A percentile compares a stretch with the other conserved stretches of the same genome.
phyloP scores from a whole-genome alignment of 1,140 invertebrate species.

The Calephelis virginiensis region DNA sequence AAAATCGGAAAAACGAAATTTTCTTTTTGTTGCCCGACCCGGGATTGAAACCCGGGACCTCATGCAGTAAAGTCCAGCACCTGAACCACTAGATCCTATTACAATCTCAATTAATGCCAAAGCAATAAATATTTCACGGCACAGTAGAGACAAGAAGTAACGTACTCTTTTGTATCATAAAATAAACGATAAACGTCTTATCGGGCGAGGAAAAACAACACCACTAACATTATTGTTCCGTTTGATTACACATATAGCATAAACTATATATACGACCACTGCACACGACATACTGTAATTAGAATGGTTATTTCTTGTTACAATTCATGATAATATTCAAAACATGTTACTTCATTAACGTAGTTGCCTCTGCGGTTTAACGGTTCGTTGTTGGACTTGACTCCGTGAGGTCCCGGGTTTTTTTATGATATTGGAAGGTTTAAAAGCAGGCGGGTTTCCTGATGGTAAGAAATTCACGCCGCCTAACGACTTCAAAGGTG shows the following conservation, averaged over 20 bases:
- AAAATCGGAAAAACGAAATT: too few species aligned
- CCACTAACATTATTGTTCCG: background rate
- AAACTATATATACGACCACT: background rate
- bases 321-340: background rate
- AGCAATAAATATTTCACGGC: constrained; percentile 10
- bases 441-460: too few species aligned
- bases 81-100: too few species aligned
- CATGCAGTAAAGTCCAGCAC: too few species aligned
- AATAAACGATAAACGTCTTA: constrained; percentile 5
- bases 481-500: too few species aligned
- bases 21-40: too few species aligned
- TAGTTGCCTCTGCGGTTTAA: too few species aligned
- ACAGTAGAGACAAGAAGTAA: background rate
- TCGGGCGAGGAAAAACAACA: background rate
- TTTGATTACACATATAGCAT: background rate
- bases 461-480: too few species aligned
- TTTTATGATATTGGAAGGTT: too few species aligned
- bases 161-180: background rate
- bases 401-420: too few species aligned
- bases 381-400: too few species aligned
- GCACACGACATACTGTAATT: background rate
- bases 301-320: background rate
- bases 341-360: background rate
- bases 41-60: too few species aligned
- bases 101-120: background rate